Evolutionary conservation across 2,113 vertebrate genomes (phyloP).

Genomic region (Oriolus oriolus): DNA sequence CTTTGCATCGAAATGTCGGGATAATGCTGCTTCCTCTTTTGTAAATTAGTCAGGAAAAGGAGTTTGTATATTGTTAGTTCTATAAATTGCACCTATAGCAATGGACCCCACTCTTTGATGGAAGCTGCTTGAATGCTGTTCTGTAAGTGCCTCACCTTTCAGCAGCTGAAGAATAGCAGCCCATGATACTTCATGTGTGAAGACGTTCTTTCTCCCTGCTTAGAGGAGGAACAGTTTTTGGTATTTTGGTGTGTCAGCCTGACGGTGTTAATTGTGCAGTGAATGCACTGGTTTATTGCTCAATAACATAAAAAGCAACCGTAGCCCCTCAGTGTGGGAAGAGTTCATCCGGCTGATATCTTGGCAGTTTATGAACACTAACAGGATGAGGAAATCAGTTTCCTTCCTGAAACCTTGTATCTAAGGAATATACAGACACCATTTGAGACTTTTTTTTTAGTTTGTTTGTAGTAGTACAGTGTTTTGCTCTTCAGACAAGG

Average conservation of each 20-base stretch:
- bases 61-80: not conserved
- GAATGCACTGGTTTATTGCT: not conserved
- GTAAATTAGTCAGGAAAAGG: not conserved
- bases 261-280: not conserved
- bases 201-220: not conserved
- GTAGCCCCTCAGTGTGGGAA: constrained; percentile 25
- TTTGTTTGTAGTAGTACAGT: constrained; percentile 14
- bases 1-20: not conserved
- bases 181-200: not conserved
- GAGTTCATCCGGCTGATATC: constrained; percentile 48
- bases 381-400: constrained; percentile 78
- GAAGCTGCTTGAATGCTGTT: not conserved
- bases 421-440: constrained; percentile 56
- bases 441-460: not conserved
- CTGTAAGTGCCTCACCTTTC: not conserved
- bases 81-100: not conserved
- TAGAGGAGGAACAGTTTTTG: not conserved
- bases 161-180: not conserved
- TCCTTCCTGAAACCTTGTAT: constrained; percentile 78
- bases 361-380: constrained; percentile 35
- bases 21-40: not conserved
- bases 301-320: not conserved
- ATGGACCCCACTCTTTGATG: not conserved
- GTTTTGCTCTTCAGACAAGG: not conserved
- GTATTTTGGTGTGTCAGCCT: not conserved